Conservation (phyloP, 2,113 vertebrate genomes). For the Forbesichthys agassizii region DNA sequence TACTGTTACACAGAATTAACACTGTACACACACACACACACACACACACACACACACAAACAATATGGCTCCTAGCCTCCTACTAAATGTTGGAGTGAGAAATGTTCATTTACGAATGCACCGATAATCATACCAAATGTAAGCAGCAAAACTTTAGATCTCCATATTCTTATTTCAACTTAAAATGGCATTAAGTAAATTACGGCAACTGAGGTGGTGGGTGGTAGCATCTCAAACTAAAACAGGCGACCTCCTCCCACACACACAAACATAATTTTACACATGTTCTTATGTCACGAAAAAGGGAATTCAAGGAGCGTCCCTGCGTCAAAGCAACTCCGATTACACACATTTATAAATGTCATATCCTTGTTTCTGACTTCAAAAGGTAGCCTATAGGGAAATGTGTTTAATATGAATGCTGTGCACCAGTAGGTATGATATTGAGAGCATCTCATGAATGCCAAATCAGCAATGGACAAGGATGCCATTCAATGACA, state of each 20-base stretch:
- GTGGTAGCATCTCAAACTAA: too few relatives aligned
- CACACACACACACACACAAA: not conserved
- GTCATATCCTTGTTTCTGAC: too few relatives aligned
- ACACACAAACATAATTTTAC: too few relatives aligned
- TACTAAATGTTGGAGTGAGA: not conserved
- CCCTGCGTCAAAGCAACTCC: too few relatives aligned
- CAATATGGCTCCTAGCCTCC: not conserved
- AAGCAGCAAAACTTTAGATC: too few relatives aligned
- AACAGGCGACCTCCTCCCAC: too few relatives aligned
- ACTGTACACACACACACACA: not conserved
- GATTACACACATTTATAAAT: too few relatives aligned
- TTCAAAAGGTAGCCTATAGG: slow-evolving; percentile 6
- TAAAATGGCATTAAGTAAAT: not conserved
- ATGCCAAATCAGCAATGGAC: slow-evolving; percentile 36
- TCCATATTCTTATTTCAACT: too few relatives aligned
- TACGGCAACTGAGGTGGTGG: not conserved
- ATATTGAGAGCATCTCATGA: not conserved
- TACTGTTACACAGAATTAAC: not conserved
- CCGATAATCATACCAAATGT: not conserved
- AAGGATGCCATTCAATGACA: slow-evolving; percentile 1
- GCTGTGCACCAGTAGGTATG: slow-evolving; percentile 6
- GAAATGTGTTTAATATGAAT: slow-evolving; percentile 39
- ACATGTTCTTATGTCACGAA: too few relatives aligned
- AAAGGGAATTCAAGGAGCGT: too few relatives aligned
- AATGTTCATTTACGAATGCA: not conserved